Base-by-base conservation (phyloP, 2,888 invertebrate species). In the Diarsia rubi region DNA sequence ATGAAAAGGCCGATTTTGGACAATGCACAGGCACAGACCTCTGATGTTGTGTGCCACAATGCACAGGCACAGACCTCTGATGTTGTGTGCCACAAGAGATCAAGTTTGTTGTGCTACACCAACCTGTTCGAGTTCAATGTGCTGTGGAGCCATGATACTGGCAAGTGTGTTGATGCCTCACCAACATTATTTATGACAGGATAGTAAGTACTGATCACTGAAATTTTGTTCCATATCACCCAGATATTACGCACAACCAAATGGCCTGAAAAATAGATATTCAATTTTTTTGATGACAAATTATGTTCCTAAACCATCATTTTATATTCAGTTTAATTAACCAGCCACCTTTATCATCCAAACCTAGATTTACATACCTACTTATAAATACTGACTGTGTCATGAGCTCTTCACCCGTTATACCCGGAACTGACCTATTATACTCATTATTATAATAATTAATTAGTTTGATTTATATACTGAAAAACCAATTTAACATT, bases 151-250 rank as follows among this genome's bases (percentile, higher is more conserved):
- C 97, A 96, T 91, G 94, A 98, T 92, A 97, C 98, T 69, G 96
- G 97, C 59, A 99, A 98, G 93, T 99, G 99, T 95, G 97, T 99
- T 16, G 99, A 99, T 96, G 98, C 98, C 14, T 97, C 98, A 21
- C 98, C 98, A 31, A 94, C 97, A 37, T 85, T 97, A 69, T 97
- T 97, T 85, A 87, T 94, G 84, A 89, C 89, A 78, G 92, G 91
- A 86, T 90, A 91, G 97, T 97, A 94, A 95, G 95, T 94, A 83
- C 37, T 44, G 21, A 11, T 45, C 31, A 73, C 27, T 44, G 16
- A 71, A 71, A 70, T 69, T 37, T 49, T 52, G 14, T 31, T 37
- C 37, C 8, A 37, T 37, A 37, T 37, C 37, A 6, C 37, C 3
- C 37, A 37, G 37, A 44, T 31, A 5, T 21, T 27, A 49, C 11